phyloP scores from a whole-genome alignment of 2,113 vertebrate species.

The Gnathonemus longibarbis region DNA sequence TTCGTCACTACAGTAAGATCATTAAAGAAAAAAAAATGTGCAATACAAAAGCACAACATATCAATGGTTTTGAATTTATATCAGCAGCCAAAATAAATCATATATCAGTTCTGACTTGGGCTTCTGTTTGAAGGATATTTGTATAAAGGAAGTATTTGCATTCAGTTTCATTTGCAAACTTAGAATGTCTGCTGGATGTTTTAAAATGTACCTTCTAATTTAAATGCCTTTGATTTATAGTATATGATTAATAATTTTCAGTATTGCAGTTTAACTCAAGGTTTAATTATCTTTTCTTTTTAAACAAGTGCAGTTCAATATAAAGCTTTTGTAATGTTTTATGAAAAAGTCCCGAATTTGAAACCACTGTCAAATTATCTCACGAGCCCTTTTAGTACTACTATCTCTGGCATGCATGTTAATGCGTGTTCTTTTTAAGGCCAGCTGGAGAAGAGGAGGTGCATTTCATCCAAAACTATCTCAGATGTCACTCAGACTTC shows the following conservation, averaged over 20 bases:
- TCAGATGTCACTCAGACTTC: conserved; percentile 7
- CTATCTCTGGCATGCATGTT: conserved; percentile 1
- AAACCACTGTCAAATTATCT: not conserved
- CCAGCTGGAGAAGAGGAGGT: not conserved
- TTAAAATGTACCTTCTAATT: not conserved
- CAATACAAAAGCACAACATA: not conserved
- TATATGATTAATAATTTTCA: not conserved
- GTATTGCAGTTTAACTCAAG: not conserved
- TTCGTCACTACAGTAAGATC: not conserved
- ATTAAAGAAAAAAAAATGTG: not conserved
- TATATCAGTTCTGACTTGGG: not conserved
- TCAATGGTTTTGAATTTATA: not conserved
- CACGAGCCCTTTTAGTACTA: not conserved
- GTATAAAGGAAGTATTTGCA: not conserved
- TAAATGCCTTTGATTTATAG: not conserved
- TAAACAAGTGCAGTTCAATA: not conserved
- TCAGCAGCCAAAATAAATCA: not conserved
- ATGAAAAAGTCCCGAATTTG: not conserved
- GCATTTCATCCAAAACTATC: not conserved
- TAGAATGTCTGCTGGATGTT: not conserved
- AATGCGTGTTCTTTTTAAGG: not conserved
- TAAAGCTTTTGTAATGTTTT: not conserved
- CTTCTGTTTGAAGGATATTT: not conserved
- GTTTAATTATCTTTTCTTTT: not conserved
- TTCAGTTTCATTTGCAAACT: not conserved